phyloP scores from a whole-genome alignment of 2,113 vertebrate species.

The Sebastes schlegelii region DNA sequence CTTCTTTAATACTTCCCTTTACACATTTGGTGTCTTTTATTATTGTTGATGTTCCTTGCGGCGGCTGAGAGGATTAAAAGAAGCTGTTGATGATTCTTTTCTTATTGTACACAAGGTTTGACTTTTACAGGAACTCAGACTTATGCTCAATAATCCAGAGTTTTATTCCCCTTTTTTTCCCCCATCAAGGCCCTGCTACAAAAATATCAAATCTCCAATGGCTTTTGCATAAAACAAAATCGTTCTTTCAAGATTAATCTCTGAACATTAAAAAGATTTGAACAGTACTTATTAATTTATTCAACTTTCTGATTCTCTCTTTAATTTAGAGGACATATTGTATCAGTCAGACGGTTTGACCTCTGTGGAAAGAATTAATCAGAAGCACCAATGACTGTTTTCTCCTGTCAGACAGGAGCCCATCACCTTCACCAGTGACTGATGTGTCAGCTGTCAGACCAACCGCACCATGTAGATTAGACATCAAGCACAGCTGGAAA shows the following conservation, averaged over 20 bases:
- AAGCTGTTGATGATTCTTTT: slow-evolving; percentile 28
- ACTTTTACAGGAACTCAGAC: slow-evolving; percentile 7
- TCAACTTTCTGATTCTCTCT: not conserved
- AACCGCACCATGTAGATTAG: slow-evolving; percentile 49
- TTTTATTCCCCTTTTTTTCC: slow-evolving; percentile 2
- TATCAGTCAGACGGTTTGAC: slow-evolving; percentile 29
- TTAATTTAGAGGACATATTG: not conserved
- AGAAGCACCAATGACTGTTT: slow-evolving; percentile 1
- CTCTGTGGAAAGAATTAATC: slow-evolving; percentile 13
- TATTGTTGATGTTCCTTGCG: slow-evolving; percentile 26
- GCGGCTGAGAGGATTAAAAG: slow-evolving; percentile 14
- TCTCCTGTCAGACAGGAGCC: slow-evolving; percentile 2
- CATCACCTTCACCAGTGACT: slow-evolving; percentile 12
- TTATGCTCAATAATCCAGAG: not conserved
- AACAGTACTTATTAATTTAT: not conserved
- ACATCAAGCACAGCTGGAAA: slow-evolving; percentile 52
- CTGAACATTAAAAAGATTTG: not conserved
- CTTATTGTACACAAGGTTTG: slow-evolving; percentile 12
- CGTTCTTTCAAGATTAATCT: not conserved
- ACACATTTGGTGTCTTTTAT: slow-evolving; percentile 23
- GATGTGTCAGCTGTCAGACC: slow-evolving; percentile 53
- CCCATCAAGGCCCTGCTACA: not conserved
- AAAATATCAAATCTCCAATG: not conserved
- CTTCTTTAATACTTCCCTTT: slow-evolving; percentile 37
- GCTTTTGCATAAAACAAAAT: not conserved